Evolutionary conservation across 2,888 invertebrate genomes (phyloP).

Genomic region (Drosophila hamatofila): DNA sequence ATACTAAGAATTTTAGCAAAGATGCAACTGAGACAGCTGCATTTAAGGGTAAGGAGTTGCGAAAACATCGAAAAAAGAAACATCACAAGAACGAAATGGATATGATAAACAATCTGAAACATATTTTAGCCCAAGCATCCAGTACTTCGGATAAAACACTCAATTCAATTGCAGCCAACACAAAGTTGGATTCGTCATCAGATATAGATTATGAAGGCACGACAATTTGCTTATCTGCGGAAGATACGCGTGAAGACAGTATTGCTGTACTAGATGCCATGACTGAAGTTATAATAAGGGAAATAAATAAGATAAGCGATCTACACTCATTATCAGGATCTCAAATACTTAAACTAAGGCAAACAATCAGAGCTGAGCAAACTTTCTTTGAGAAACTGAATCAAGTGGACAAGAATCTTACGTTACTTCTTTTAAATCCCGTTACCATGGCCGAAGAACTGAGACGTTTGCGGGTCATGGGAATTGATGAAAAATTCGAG

Average conservation of each 20-base stretch:
- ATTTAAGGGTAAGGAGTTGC: conserved; percentile 57
- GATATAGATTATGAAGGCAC: conserved; percentile 28
- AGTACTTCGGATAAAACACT: background rate
- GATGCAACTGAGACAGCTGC: background rate
- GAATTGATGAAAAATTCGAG: conserved; percentile 59
- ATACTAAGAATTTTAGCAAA: conserved; percentile 85
- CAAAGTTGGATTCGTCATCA: background rate
- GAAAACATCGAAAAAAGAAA: conserved; percentile 83
- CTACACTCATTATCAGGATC: conserved; percentile 66
- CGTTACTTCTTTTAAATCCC: conserved; percentile 83
- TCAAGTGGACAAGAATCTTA: conserved; percentile 83
- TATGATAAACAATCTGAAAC: conserved; percentile 83
- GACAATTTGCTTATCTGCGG: conserved; percentile 27
- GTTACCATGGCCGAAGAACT: conserved; percentile 76
- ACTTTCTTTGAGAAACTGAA: conserved; percentile 83
- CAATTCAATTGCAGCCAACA: background rate
- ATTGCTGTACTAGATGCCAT: conserved; percentile 59
- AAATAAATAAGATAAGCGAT: conserved; percentile 83
- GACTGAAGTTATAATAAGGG: conserved; percentile 69
- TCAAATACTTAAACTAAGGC: conserved; percentile 76
- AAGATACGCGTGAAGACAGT: conserved; percentile 37
- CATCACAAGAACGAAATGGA: conserved; percentile 84
- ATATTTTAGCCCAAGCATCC: conserved; percentile 69
- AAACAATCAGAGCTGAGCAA: conserved; percentile 77
- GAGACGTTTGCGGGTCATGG: conserved; percentile 36